Evolutionary conservation across 2,797 vertebrate genomes (phyloP), one percentile per base, ranked within the genome.

Genomic region (Sebastes itinus): DNA sequence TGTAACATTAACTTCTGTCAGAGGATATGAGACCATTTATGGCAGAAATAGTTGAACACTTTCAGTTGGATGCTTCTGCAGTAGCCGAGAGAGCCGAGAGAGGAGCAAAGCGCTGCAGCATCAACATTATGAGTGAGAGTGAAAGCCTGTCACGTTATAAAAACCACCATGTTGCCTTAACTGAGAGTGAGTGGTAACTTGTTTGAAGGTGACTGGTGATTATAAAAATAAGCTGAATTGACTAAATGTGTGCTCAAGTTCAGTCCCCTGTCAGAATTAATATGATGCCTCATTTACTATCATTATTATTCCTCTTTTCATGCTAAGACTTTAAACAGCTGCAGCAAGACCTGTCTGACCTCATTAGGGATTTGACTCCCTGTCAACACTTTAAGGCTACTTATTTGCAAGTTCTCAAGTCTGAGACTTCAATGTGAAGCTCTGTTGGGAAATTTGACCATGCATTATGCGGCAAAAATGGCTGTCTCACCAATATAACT

Each of bases 1-100:
- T 61, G 22, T 42, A 72, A 75, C 65, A 69, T 79, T 73, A 7
- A 75, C 22, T 67, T 78, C 56, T 75, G 59, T 74, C 13, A 61
- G 18, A 73, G 23, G 22, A 76, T 52, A 28, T 2, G 25, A 68
- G n/a, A 70, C 62, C 56, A 64, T 77, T 75, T 52, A 65, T 69
- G 46, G 32, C 12, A 65, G 2, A 28, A 71, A 71, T 42, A 78
- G 22, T 49, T 72, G 28, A 22, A 18, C 10, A 11, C 46, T 75
- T 72, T 46, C n/a, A 85, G 49, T 8, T 68, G 11, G 73, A 76
- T 38, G 67, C 20, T 68, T 60, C 35, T 60, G 28, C 20, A 58
- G 9, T 32, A 18, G 27, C 4, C 7, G 38, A 72, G n/a, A 75
- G 23, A 75, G 22, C 6, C 7, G 33, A 72, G 22, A 75, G 23